Evolutionary conservation across 2,113 vertebrate species (phyloP).

Genomic region (Sebastes schlegelii): DNA sequence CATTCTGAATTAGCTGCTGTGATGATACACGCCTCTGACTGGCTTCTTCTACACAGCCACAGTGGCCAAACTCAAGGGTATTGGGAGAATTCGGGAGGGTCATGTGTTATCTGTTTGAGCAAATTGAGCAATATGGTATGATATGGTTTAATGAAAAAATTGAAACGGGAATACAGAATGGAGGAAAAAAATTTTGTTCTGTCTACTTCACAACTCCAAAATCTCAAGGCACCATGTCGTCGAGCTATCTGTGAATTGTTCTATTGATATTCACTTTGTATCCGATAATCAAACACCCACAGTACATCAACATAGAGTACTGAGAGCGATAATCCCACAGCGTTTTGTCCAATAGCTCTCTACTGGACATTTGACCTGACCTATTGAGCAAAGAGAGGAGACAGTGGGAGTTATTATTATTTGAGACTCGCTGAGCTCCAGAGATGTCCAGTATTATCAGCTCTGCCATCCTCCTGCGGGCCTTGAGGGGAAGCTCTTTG

Average conservation of each 20-base stretch:
- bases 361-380: slow-evolving; percentile 63
- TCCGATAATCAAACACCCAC: slow-evolving; percentile 37
- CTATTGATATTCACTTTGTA: slow-evolving; percentile 7
- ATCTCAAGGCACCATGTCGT: background rate
- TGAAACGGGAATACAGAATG: background rate
- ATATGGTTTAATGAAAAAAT: background rate
- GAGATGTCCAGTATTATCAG: slow-evolving; percentile 59
- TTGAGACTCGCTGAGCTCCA: slow-evolving; percentile 56
- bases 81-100: background rate
- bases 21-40: background rate
- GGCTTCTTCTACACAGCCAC: background rate
- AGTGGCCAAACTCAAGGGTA: background rate
- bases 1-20: background rate
- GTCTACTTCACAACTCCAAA: background rate
- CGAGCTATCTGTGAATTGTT: background rate
- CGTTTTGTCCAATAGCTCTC: slow-evolving; percentile 34
- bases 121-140: background rate
- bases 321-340: slow-evolving; percentile 44
- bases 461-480: slow-evolving; percentile 41
- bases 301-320: slow-evolving; percentile 15
- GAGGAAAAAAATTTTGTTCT: background rate
- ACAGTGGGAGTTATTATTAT: slow-evolving; percentile 52
- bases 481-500: slow-evolving; percentile 61
- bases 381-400: slow-evolving; percentile 54
- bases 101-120: background rate